Conservation (phyloP, 2,888 invertebrate species). For the Kryphioiulus occultus region DNA sequence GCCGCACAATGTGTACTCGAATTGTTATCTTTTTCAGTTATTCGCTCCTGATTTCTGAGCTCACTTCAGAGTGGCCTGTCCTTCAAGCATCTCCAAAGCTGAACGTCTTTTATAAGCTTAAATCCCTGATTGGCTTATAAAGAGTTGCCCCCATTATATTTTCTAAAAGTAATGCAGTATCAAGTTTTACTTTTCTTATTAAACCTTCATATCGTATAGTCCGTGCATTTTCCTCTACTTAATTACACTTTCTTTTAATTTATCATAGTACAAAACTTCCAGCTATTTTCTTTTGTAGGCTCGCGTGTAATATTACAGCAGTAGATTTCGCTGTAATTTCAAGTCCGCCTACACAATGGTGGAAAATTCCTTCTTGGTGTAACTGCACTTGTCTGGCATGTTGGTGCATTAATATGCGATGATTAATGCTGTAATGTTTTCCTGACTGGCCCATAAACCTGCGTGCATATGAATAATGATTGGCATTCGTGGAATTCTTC, state of each 20-base stretch:
- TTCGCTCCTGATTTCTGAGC: no score
- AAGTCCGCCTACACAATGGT: neutral
- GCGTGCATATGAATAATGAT: neutral
- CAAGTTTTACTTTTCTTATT: neutral
- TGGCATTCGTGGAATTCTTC: neutral
- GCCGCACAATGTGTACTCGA: no score
- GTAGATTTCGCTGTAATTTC: neutral
- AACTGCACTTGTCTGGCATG: neutral
- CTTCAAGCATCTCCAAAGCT: neutral
- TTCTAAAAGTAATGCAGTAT: neutral
- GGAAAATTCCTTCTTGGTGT: neutral
- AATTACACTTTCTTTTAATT: constrained; percentile 2
- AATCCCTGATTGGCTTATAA: neutral
- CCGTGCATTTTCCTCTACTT: neutral
- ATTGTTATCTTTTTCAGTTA: no score
- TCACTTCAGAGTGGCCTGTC: no score
- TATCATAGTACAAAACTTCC: neutral
- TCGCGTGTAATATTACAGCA: neutral
- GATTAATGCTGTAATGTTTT: neutral
- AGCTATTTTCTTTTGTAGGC: neutral
- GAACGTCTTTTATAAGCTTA: neutral
- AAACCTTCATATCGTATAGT: neutral
- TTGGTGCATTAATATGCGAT: neutral
- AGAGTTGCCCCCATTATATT: neutral
- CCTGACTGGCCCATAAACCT: neutral